A percentile compares a stretch with the other conserved stretches of the same genome.
Evolutionary conservation across 2,113 vertebrate genomes (phyloP).

Genomic region (Saccopteryx leptura): DNA sequence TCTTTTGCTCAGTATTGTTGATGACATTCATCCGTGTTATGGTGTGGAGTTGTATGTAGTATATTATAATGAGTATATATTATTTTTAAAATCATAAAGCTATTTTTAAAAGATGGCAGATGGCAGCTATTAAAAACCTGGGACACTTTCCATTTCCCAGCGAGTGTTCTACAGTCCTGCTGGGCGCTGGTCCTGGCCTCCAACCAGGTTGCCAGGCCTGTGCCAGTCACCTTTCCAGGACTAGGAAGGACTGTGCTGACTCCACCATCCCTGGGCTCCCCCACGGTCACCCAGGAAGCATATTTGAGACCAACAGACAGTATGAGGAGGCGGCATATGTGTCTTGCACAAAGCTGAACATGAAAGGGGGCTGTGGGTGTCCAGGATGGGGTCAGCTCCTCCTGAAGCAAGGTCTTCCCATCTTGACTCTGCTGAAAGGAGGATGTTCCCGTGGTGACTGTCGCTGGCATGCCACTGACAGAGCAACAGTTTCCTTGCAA

Average conservation of each 20-base stretch:
- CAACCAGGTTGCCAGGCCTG: not conserved
- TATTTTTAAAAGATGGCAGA: not conserved
- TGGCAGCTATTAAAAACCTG: not conserved
- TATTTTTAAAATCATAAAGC: constrained; percentile 44
- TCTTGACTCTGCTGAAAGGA: not conserved
- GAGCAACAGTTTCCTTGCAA: not conserved
- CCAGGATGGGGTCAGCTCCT: not conserved
- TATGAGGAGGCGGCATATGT: fast-evolving
- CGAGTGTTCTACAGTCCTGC: not conserved
- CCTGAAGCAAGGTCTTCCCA: not conserved
- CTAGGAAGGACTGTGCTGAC: not conserved
- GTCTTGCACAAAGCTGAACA: not conserved
- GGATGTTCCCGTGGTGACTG: not conserved
- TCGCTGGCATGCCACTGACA: not conserved
- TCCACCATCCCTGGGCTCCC: not conserved
- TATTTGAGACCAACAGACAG: not conserved
- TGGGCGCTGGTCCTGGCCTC: not conserved
- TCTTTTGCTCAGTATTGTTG: not conserved
- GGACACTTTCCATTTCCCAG: not conserved
- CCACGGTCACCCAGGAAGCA: not conserved
- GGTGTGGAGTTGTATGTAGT: not conserved
- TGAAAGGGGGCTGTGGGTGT: not conserved
- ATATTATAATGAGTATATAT: not conserved
- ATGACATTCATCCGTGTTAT: not conserved
- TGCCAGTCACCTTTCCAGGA: not conserved